phyloP scores from a whole-genome alignment of 2,888 invertebrate genomes.

The Tribolium freemani region DNA sequence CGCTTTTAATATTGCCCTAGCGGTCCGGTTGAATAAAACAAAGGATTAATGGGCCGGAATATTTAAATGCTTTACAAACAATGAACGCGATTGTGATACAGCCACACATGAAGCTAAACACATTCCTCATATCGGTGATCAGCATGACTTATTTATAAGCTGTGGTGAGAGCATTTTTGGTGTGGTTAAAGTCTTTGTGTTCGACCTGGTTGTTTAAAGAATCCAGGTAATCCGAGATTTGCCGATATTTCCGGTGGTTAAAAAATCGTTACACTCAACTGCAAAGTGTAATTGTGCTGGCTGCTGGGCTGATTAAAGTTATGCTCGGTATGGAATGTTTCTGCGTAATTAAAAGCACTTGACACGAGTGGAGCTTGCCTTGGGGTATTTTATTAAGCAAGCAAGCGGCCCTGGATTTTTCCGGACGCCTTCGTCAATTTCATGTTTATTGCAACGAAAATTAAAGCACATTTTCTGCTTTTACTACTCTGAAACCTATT shows the following conservation, averaged over 20 bases:
- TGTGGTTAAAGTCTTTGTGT: constrained; percentile 10
- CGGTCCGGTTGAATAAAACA: constrained; percentile 1
- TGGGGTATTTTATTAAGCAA: constrained; percentile 30
- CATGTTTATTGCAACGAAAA: constrained; percentile 22
- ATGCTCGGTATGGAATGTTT: constrained; percentile 34
- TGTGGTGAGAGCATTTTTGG: constrained; percentile 2
- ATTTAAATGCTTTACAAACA: constrained; percentile 26
- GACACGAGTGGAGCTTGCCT: constrained; percentile 34
- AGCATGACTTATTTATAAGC: constrained; percentile 22
- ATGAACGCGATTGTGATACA: constrained; percentile 14
- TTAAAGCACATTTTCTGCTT: constrained; percentile 7
- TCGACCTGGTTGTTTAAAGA: background rate
- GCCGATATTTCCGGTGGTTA: constrained; percentile 3
- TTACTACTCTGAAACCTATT: background rate
- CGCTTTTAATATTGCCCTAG: constrained; percentile 2
- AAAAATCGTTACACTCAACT: constrained; percentile 22
- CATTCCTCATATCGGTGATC: constrained; percentile 10
- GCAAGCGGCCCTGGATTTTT: constrained; percentile 25
- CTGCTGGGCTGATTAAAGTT: constrained; percentile 31
- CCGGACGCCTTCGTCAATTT: constrained; percentile 22
- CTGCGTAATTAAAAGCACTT: constrained; percentile 38
- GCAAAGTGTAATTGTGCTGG: constrained; percentile 30
- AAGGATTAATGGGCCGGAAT: constrained; percentile 7
- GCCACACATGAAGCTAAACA: background rate
- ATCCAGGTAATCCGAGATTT: constrained; percentile 18